Evolutionary conservation across 2,888 invertebrate species (phyloP).

Genomic region (Lepidonotus clava): DNA sequence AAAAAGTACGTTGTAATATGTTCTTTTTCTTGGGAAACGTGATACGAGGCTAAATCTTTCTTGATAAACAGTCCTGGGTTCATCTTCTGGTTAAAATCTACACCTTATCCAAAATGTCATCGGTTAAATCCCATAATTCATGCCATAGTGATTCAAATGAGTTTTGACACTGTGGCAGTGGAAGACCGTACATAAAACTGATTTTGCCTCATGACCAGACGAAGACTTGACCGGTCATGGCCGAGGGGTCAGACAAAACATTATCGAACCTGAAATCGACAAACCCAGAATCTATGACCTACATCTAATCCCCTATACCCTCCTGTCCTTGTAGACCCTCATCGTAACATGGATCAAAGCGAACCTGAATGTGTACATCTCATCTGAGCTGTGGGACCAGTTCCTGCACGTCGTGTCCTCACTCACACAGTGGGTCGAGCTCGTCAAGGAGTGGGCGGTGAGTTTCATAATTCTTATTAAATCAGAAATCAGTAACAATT

Average conservation of each 20-base stretch:
- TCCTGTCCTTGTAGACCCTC: constrained; percentile 88
- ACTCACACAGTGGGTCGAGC: constrained; percentile 95
- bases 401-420: constrained; percentile 92
- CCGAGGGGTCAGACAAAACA: not conserved
- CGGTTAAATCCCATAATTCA: not conserved
- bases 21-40: too few species aligned
- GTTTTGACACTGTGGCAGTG: not conserved
- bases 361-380: constrained; percentile 94
- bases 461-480: constrained; percentile 79
- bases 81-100: too few species aligned
- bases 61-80: too few species aligned
- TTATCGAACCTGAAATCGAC: not conserved
- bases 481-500: not conserved
- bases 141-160: not conserved
- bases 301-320: not conserved
- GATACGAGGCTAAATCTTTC: too few species aligned
- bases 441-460: constrained; percentile 97
- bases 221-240: not conserved
- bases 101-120: not conserved
- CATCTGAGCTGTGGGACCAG: constrained; percentile 94
- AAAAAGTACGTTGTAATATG: too few species aligned
- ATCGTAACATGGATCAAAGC: constrained; percentile 99
- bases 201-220: not conserved
- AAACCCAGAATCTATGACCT: too few species aligned
- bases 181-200: not conserved